Conservation (phyloP, 2,888 invertebrate genomes). For the Calephelis perditalis region DNA sequence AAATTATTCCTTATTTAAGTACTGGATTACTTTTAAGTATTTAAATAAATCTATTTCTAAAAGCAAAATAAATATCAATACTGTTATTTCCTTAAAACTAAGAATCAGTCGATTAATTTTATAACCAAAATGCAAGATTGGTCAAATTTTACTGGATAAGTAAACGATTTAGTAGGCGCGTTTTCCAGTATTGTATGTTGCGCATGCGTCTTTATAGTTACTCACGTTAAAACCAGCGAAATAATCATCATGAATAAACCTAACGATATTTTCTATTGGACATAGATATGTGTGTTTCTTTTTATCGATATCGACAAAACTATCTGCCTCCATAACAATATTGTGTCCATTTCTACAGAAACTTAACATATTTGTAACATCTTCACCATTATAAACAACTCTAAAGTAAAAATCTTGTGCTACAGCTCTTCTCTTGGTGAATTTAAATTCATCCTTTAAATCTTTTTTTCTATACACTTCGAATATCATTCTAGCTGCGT, state of each 20-base stretch:
- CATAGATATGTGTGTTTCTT: constrained; percentile 80
- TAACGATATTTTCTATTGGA: constrained; percentile 90
- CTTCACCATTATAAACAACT: constrained; percentile 90
- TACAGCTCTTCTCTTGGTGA: constrained; percentile 70
- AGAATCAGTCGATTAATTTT: constrained; percentile 1
- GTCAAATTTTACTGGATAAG: background rate
- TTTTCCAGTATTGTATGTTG: constrained; percentile 47
- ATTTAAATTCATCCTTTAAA: constrained; percentile 70
- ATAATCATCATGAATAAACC: constrained; percentile 93
- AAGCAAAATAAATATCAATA: constrained; percentile 7
- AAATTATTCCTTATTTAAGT: too few species aligned
- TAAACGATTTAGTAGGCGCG: constrained; percentile 16
- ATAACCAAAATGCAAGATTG: background rate
- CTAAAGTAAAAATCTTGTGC: constrained; percentile 89
- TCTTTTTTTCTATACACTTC: constrained; percentile 88
- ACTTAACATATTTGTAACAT: constrained; percentile 87
- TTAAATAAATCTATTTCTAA: background rate
- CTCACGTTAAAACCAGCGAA: constrained; percentile 90
- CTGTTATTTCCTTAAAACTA: constrained; percentile 3
- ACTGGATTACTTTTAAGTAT: background rate
- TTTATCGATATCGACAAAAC: constrained; percentile 54
- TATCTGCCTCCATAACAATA: constrained; percentile 63
- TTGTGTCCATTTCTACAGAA: constrained; percentile 85
- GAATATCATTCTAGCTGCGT: constrained; percentile 91
- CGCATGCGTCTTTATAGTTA: constrained; percentile 92